These are phyloP conservation scores for Ictidomys tridecemlineatus DNA, from an alignment of 2,113 vertebrate species.

Conservation along the genomic window DNA sequence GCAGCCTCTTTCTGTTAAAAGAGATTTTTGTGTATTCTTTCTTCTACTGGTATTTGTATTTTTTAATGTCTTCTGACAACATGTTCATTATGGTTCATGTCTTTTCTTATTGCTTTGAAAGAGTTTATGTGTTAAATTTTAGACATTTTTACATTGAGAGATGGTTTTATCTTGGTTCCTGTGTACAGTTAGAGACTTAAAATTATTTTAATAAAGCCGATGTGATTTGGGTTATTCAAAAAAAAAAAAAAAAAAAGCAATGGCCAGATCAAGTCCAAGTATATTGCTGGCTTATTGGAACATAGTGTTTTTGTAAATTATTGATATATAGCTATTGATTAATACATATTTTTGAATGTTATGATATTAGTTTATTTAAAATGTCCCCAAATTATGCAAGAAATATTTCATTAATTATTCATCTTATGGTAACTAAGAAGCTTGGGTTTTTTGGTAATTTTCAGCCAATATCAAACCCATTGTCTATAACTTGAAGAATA, in stretches of 20 bases:
- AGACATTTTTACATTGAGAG: neutral
- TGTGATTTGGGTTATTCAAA: neutral
- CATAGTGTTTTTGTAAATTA: neutral
- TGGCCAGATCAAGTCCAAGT: neutral
- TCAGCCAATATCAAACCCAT: neutral
- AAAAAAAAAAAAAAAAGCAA: neutral
- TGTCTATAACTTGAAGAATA: neutral
- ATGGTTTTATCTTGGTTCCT: neutral
- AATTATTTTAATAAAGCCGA: neutral
- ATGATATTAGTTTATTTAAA: neutral
- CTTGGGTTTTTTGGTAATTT: neutral
- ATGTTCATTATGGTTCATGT: neutral
- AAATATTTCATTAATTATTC: neutral
- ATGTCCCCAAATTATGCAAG: neutral
- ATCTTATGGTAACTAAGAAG: neutral
- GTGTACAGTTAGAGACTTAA: neutral
- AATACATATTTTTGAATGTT: neutral
- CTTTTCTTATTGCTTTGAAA: slow-evolving; percentile 17
- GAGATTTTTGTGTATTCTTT: neutral
- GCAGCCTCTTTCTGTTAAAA: neutral
- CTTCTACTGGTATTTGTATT: neutral
- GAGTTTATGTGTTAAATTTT: neutral
- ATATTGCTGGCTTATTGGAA: neutral
- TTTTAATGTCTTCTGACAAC: neutral
- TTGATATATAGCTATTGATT: neutral